Conservation (phyloP, 2,797 vertebrate genomes). For the Cryptoprocta ferox region DNA sequence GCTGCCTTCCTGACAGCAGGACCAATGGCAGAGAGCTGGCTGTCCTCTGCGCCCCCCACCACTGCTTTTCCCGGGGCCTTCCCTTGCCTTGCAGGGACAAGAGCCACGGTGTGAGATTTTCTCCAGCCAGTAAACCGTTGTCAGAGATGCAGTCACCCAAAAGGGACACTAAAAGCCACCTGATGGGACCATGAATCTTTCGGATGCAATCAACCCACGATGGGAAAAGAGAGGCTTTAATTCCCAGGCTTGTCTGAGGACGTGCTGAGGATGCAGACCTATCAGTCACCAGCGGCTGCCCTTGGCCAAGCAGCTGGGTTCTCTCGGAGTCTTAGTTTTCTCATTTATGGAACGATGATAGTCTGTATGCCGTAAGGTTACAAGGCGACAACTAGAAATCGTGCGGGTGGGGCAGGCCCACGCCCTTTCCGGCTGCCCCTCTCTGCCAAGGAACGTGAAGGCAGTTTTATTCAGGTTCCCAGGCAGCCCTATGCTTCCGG, state of each 20-base stretch:
- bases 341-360: neutral
- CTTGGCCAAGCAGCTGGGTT: neutral
- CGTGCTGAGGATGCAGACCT: neutral
- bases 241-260: neutral
- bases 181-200: neutral
- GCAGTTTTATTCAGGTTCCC: neutral
- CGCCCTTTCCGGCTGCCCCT: neutral
- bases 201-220: neutral
- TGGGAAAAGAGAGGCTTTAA: neutral
- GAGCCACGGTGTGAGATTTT: neutral
- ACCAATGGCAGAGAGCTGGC: neutral
- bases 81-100: neutral
- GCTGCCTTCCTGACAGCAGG: neutral
- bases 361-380: neutral
- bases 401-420: neutral
- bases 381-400: neutral
- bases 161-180: neutral
- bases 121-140: neutral
- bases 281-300: neutral
- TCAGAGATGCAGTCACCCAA: neutral
- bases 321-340: neutral
- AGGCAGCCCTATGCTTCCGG: neutral
- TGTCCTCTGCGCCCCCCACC: accelerated
- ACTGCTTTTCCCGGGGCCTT: neutral
- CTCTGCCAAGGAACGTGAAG: neutral